Base-by-base conservation (phyloP, 1,140 invertebrate species). In the Papilio helenus region DNA sequence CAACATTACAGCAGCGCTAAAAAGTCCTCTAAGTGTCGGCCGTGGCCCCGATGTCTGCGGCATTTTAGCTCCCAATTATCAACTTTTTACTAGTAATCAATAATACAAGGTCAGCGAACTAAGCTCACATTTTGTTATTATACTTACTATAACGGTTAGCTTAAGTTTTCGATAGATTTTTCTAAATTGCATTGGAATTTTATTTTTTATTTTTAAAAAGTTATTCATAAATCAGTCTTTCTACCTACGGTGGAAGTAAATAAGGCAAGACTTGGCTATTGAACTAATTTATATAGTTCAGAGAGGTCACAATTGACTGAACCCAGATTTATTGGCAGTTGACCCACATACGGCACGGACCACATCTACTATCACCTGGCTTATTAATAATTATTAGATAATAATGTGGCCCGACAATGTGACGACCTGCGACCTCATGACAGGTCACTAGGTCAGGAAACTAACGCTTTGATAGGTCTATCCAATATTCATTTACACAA, bases 1-100 rank as follows among this genome's bases (percentile, higher is more conserved):
- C 74, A 76, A 44, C 16, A 78, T 72, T 39, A 46, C 74, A 49
- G 51, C 16, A 26, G 72, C 72, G 65, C 78, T 76, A 79, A 79
- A 76, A 51, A 42, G 71, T 74, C 58, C 72, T 77, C 26, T 34
- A 46, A 71, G 12, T 29, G 72, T 74, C 20, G 76, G 58, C 72
- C 80, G 71, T 55, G 76, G 44, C 80, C 65, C 51, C 14, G 23
- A 77, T 77, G 44, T 39, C 49, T 23, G 61, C n/a, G 42, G 51
- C 39, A 79, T 61, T 74, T 72, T 72, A 76, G 74, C 61, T 23
- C 44, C 46, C 34, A 29, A 65, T 73, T 46, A 65, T 4, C 1
- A 26, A 20, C n/a, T 26, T 74, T 51, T 49, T 74, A 20, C 8
- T 49, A 16, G 44, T 49, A 49, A 49, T 49, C 72, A 49, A 46